phyloP scores from a whole-genome alignment of 1,140 invertebrate genomes.

The Calephelis nemesis region DNA sequence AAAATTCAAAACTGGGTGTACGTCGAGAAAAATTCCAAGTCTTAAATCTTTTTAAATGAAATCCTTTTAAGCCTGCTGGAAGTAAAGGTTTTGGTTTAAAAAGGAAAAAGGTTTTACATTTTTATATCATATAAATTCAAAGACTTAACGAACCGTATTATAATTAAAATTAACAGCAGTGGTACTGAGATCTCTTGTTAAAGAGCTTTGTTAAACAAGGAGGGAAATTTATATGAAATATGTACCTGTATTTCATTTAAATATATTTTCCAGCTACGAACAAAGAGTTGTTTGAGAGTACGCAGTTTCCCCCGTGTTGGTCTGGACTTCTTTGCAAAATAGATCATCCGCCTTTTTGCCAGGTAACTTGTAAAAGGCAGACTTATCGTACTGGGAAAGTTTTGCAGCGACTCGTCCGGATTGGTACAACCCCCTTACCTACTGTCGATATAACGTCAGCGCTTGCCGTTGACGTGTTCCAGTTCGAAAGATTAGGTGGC shows the following conservation, averaged over 20 bases:
- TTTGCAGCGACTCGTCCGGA: too few relatives aligned
- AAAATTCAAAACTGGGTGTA: neutral
- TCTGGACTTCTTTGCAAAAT: too few relatives aligned
- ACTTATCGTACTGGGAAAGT: too few relatives aligned
- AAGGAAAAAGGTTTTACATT: slow-evolving; percentile 7
- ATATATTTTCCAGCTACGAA: too few relatives aligned
- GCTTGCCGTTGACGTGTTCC: too few relatives aligned
- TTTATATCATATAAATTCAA: slow-evolving; percentile 16
- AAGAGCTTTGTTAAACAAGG: neutral
- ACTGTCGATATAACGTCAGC: too few relatives aligned
- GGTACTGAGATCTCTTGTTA: neutral
- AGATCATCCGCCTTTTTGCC: too few relatives aligned
- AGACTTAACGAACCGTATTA: slow-evolving; percentile 14
- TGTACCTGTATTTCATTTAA: neutral
- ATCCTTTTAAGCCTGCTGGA: slow-evolving; percentile 10
- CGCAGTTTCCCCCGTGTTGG: too few relatives aligned
- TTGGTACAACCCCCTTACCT: too few relatives aligned
- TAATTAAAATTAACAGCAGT: slow-evolving; percentile 9
- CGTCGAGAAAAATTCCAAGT: slow-evolving; percentile 10
- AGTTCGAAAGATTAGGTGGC: too few relatives aligned
- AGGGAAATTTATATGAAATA: neutral
- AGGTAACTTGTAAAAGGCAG: too few relatives aligned
- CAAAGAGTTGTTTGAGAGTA: too few relatives aligned
- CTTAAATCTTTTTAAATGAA: slow-evolving; percentile 10
- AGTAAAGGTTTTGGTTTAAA: slow-evolving; percentile 9